Percentiles rank a stretch among this genome's conserved stretches.
These are phyloP conservation scores for Hydrozoanthus tunicans DNA, from an alignment of 64 coral and sea anemone genomes.

Conservation along the genomic window DNA sequence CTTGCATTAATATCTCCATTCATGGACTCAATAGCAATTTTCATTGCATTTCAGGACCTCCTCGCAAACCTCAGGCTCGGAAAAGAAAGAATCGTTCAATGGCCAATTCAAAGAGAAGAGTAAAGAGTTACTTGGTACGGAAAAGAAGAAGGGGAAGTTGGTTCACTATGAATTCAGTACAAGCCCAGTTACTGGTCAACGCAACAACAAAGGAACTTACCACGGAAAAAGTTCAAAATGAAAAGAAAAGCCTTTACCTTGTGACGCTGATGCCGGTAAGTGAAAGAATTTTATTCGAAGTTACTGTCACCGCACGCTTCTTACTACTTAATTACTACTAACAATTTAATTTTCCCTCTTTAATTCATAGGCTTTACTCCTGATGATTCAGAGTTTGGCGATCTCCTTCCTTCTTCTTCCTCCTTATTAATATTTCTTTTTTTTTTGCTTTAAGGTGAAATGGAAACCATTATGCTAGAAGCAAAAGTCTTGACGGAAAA, in stretches of 20 bases:
- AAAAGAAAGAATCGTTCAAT: not conserved
- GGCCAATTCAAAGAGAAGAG: too few species aligned
- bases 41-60: not conserved
- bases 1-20: not conserved
- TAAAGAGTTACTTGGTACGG: slow-evolving; percentile 20
- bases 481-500: slow-evolving; percentile 6
- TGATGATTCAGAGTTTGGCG: not conserved
- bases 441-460: slow-evolving; percentile 60
- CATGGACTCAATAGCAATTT: not conserved
- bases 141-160: slow-evolving; percentile 40
- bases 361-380: too few species aligned
- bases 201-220: slow-evolving; percentile 59
- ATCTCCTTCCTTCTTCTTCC: not conserved
- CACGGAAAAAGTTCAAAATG: not conserved
- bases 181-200: slow-evolving; percentile 45
- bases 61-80: not conserved
- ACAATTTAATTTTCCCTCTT: too few species aligned
- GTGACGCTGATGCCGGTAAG: slow-evolving; percentile 11
- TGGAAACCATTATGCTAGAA: slow-evolving; percentile 44
- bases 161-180: slow-evolving; percentile 40
- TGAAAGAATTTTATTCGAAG: not conserved
- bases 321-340: too few species aligned
- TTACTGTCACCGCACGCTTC: too few species aligned
- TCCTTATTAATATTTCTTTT: not conserved
- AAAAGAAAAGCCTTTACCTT: not conserved